These are phyloP conservation scores for Scrobipalpa atriplicella DNA, from an alignment of 2,888 invertebrate genomes.

Conservation along the genomic window DNA sequence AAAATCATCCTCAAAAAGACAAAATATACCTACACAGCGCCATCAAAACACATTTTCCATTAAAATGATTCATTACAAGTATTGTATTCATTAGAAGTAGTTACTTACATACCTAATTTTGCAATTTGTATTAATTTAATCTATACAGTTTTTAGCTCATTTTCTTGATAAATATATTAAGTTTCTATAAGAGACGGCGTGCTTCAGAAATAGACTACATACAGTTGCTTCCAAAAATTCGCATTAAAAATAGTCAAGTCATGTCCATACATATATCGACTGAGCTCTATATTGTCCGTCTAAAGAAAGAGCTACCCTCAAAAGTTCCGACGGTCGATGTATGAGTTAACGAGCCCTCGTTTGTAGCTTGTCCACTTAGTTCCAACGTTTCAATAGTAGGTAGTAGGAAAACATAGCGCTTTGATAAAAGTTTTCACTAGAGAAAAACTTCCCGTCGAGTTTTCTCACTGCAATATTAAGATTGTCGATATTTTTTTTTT, in stretches of 20 bases:
- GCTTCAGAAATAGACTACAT: too few relatives aligned
- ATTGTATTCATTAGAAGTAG: too few relatives aligned
- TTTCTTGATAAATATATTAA: too few relatives aligned
- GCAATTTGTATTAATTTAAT: too few relatives aligned
- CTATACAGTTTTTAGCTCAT: too few relatives aligned
- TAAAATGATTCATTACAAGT: too few relatives aligned
- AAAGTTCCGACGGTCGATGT: conserved; percentile 45
- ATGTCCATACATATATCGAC: conserved; percentile 6
- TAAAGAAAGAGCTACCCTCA: conserved; percentile 28
- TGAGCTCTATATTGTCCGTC: conserved; percentile 5
- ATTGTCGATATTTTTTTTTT: too few relatives aligned
- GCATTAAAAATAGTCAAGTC: not conserved
- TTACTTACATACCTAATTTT: too few relatives aligned
- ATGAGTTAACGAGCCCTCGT: conserved; percentile 57
- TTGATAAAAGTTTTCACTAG: conserved; percentile 10
- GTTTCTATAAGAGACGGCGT: too few relatives aligned
- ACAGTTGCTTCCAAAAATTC: not conserved
- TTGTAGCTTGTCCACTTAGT: conserved; percentile 39
- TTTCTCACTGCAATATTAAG: not conserved
- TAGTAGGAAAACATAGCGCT: conserved; percentile 15
- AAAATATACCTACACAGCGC: too few relatives aligned
- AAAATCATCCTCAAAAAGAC: too few relatives aligned
- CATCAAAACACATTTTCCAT: too few relatives aligned
- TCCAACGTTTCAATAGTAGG: conserved; percentile 15
- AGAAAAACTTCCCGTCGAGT: not conserved